Conservation (phyloP, 37 sponge, comb jelly and placozoan genomes). For the Axinella damicornis region DNA sequence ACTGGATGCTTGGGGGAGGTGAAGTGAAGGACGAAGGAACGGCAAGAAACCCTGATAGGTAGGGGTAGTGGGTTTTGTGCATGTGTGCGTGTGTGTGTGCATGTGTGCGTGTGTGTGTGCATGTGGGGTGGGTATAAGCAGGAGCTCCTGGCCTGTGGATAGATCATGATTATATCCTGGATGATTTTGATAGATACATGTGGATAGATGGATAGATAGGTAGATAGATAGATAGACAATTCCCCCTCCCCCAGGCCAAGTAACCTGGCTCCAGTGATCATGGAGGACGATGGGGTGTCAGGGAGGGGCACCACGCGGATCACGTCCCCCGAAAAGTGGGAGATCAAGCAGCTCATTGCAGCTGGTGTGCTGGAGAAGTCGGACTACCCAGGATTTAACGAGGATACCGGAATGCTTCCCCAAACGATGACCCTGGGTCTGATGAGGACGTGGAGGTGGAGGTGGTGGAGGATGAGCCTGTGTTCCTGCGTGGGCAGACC, state of each 20-base stretch:
- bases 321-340: slow-evolving; percentile 99
- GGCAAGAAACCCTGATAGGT: slow-evolving; percentile 88
- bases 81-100: neutral
- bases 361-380: slow-evolving; percentile 93
- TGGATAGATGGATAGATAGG: too few relatives aligned
- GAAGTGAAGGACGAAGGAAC: slow-evolving; percentile 51
- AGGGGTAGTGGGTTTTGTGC: neutral
- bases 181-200: too few relatives aligned
- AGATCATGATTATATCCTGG: too few relatives aligned
- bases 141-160: too few relatives aligned
- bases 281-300: slow-evolving; percentile 10
- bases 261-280: slow-evolving; percentile 6
- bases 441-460: slow-evolving; percentile 93
- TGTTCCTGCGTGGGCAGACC: slow-evolving; percentile 93
- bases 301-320: slow-evolving; percentile 61
- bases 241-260: slow-evolving; percentile 15
- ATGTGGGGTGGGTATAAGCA: neutral
- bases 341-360: slow-evolving; percentile 96
- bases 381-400: slow-evolving; percentile 94
- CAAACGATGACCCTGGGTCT: slow-evolving; percentile 74
- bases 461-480: slow-evolving; percentile 93
- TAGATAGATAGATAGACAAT: too few relatives aligned
- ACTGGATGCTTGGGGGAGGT: slow-evolving; percentile 63
- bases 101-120: neutral
- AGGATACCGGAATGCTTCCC: slow-evolving; percentile 89